Evolutionary conservation across 1,140 invertebrate species (phyloP), one percentile per base, ranked within the genome.

Genomic region (Eueides isabella): DNA sequence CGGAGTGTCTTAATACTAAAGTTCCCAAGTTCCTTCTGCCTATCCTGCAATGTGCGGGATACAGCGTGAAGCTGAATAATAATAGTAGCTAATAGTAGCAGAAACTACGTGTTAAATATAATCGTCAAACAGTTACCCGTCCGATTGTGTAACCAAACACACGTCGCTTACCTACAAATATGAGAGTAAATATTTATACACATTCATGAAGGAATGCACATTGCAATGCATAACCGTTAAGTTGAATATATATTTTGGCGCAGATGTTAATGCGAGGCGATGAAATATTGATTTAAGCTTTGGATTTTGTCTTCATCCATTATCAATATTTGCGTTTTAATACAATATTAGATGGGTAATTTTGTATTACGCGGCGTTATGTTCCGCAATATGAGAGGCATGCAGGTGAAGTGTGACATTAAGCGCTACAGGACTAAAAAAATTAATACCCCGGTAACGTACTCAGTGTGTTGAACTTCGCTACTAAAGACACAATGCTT

Each of bases 301-400:
- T 11, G 48, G 48, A 55, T 55, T 55, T 55, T 55, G 48, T 55
- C 48, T 55, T 55, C n/a, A 55, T 55, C 48, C 48, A 26, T 55
- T 26, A 55, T 55, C 48, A 55, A 26, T 23, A 26, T 55, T 55
- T 55, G 19, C 19, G 26, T 55, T 55, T 12, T 26, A 23, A 55
- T 55, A 26, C 19, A 55, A 12, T 55, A 26, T 55, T 55, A n/a
- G 48, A 55, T 4, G 48, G n/a, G 0, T 55, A 26, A 55, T 23
- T 2, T 55, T 9, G n/a, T 0, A n/a, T 1, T 19, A 0, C 41
- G 19, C 1, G 19, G 48, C 23, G 23, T 26, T 55, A 7, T 1
- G 48, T 55, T 23, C 11, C 48, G 23, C 11, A 2, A 38, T n/a
- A n/a, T n/a, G n/a, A n/a, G n/a, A n/a, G n/a, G n/a, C n/a, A n/a